Percentiles rank a stretch among this genome's conserved stretches.
Evolutionary conservation across 2,888 invertebrate genomes (phyloP).

Genomic region (Frankliniella fusca): DNA sequence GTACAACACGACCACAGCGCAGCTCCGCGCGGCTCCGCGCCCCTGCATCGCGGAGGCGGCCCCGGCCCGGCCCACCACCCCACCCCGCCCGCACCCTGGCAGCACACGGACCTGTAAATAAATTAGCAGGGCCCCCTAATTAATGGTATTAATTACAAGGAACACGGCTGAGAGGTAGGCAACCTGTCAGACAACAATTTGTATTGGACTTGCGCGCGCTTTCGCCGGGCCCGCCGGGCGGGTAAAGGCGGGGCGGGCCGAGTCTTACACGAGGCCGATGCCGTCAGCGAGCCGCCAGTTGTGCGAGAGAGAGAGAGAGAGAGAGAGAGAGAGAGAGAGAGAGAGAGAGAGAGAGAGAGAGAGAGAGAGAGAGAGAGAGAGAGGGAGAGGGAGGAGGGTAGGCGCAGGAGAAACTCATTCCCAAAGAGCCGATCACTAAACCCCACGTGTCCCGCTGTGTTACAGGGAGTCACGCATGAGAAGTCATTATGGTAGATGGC

Average conservation of each 20-base stretch:
- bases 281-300: neutral
- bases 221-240: neutral
- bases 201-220: neutral
- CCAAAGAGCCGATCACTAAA: too few relatives aligned
- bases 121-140: constrained; percentile 8
- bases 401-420: neutral
- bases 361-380: neutral
- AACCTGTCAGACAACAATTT: constrained; percentile 24
- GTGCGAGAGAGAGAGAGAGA: neutral
- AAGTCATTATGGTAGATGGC: too few relatives aligned
- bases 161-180: constrained; percentile 16
- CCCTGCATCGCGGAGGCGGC: too few relatives aligned
- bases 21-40: neutral
- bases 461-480: too few relatives aligned
- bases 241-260: neutral
- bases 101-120: neutral
- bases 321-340: too few relatives aligned
- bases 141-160: constrained; percentile 25
- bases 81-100: neutral
- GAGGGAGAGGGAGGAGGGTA: neutral
- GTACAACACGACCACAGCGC: neutral
- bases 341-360: neutral
- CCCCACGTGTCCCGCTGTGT: too few relatives aligned
- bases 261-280: neutral
- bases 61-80: neutral